A percentile compares a stretch with the other conserved stretches of the same genome.
These are phyloP conservation scores for Euleptes europaea DNA, from an alignment of 2,113 vertebrate genomes.

Conservation along the genomic window DNA sequence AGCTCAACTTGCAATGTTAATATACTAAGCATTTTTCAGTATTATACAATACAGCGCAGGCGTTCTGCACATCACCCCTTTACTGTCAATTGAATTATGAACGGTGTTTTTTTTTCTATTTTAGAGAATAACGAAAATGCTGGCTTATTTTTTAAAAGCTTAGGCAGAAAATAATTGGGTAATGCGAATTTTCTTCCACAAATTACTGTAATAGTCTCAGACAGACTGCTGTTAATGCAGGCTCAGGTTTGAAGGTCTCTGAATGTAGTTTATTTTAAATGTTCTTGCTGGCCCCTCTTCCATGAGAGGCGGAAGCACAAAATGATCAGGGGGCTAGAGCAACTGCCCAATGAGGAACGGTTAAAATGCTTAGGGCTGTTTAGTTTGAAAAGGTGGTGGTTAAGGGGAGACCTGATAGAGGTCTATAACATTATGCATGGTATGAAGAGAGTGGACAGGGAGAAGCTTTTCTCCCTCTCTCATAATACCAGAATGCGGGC, in stretches of 20 bases:
- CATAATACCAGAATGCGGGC: no score
- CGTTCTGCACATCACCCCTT: not conserved
- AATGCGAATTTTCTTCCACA: not conserved
- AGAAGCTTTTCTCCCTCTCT: no score
- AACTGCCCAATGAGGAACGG: no score
- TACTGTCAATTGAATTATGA: not conserved
- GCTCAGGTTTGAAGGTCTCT: not conserved
- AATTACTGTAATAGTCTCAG: not conserved
- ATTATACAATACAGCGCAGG: no score
- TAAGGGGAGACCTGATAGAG: no score
- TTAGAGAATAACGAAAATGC: not conserved
- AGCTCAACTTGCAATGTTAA: not conserved
- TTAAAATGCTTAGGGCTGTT: no score
- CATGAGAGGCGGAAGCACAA: not conserved
- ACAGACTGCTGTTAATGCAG: not conserved
- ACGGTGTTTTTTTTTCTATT: conserved; percentile 1
- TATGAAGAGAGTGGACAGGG: no score
- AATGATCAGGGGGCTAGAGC: no score
- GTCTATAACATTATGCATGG: no score
- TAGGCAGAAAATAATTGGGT: not conserved
- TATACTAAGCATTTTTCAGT: not conserved
- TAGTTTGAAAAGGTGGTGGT: no score
- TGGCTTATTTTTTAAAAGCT: not conserved
- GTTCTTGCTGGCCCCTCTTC: not conserved
- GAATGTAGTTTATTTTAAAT: not conserved